Evolutionary conservation across 1,140 invertebrate genomes (phyloP).

Genomic region (Neotoxoptera formosana): DNA sequence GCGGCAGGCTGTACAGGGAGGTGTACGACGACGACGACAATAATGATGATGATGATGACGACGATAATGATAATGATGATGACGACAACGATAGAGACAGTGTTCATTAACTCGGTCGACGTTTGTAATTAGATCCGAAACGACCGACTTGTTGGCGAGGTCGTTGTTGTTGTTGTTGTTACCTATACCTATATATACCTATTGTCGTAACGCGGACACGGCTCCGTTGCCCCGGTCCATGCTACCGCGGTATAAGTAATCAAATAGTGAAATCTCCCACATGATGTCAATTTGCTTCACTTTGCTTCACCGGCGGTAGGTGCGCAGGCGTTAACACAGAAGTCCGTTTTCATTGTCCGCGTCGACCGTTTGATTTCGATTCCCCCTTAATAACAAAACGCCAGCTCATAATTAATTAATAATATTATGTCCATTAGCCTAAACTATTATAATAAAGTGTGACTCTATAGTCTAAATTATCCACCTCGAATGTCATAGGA

Average conservation of each 20-base stretch:
- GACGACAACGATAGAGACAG: not conserved
- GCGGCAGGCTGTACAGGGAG: not conserved
- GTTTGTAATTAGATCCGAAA: conserved; percentile 9
- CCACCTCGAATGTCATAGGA: not conserved
- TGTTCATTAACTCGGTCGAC: not conserved
- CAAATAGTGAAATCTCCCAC: conserved; percentile 50
- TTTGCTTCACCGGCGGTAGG: not conserved
- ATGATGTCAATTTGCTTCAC: not conserved
- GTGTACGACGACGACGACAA: not conserved
- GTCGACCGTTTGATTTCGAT: not conserved
- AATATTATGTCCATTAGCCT: not conserved
- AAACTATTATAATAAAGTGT: not conserved
- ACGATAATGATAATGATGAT: not conserved
- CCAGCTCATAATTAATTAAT: not conserved
- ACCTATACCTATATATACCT: not conserved
- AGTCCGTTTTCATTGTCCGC: not conserved
- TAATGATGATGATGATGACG: not conserved
- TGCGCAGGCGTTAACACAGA: not conserved
- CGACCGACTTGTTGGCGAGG: not conserved
- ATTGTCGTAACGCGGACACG: conserved; percentile 28
- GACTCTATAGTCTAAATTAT: not conserved
- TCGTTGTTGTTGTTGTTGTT: not conserved
- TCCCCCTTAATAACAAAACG: not conserved
- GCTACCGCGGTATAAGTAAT: not conserved
- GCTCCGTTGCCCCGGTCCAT: not conserved